Evolutionary conservation across 2,888 invertebrate species (phyloP), one percentile per base, ranked within the genome.

Genomic region (Acrobasis repandana): DNA sequence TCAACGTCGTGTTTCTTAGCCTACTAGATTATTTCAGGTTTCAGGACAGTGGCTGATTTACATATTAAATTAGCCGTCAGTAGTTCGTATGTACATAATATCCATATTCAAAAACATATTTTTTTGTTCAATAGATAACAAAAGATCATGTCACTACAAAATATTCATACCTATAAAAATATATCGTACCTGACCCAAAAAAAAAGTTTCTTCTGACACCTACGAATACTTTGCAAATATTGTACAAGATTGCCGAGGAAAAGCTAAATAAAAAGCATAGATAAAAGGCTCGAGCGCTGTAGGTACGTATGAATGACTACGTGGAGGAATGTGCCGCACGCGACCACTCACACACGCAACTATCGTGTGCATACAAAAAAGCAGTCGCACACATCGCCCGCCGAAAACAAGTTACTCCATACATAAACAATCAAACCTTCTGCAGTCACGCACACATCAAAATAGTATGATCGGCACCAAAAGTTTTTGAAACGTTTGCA

Each of bases 251-350:
- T 36, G 11, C 34, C 54, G 60, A 59, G 46, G 64, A 62, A 64
- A 63, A 61, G 14, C 43, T 43, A 43, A 43, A 56, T 65, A 69
- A 73, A 73, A 77, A 73, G 77, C 72, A 76, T 75, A 79, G 80
- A 84, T 78, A 82, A 76, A 76, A 76, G 74, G 66, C 68, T 76
- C 64, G 65, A 73, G 69, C 69, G 73, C 71, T 80, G 68, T 74
- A 74, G 77, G 79, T 79, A 81, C 76, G 80, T 86, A 86, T 88
- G 88, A 88, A 88, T 89, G 87, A 82, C 79, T 85, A 85, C 88
- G 86, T 86, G 74, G 46, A 73, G 88, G 89, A 89, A 89, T 89
- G 89, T 76, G 81, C 77, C 86, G 88, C 88, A 87, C 89, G 88
- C 88, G 88, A 68, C 67, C 66, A 57, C 65, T 43, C 68, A 63